Base-by-base conservation (phyloP, 1,140 invertebrate genomes). In the Ceratitis capitata region DNA sequence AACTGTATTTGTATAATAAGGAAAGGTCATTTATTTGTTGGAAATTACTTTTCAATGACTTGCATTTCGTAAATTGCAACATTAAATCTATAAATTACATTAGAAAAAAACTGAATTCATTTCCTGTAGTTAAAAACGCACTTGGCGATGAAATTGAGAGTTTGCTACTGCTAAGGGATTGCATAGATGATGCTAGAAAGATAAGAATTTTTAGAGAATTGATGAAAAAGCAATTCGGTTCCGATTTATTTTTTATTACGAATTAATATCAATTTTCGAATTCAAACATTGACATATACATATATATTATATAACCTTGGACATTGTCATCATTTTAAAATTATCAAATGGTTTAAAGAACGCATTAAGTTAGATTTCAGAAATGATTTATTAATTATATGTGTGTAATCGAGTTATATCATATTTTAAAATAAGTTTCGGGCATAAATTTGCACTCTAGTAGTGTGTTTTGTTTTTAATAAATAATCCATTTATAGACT, bases 381-480 rank as follows among this genome's bases (percentile, higher is more conserved):
- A 78, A 78, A 78, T 39, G 39, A 45, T 78, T 78, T 78, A 78
- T 78, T 78, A 78, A 45, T 45, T 56, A 9, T 78, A 78, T 78
- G 45, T 47, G n/a, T n/a, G n/a, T 12, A 42, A 78, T 78, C 23
- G 39, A 45, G n/a, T n/a, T n/a, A n/a, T n/a, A n/a, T n/a, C n/a
- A n/a, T n/a, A 78, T 23, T 23, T 26, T 78, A 23, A 78, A 47
- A 42, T 23, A 78, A 9, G n/a, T 78, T 74, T 42, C 26, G 3
- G 56, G 14, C 51, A 53, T 53, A 10, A 19, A 29, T 61, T 61
- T 7, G n/a, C n/a, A n/a, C 56, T 23, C 29, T 78, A 78, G 35
- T 39, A 45, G 39, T 78, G 45, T n/a, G n/a, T n/a, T 14, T n/a
- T 16, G 51, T 78, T 45, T 78, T 45, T n/a, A 78, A 78, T 45